Conservation (phyloP, 92 coral and sea anemone species). For the Metridium senile region DNA sequence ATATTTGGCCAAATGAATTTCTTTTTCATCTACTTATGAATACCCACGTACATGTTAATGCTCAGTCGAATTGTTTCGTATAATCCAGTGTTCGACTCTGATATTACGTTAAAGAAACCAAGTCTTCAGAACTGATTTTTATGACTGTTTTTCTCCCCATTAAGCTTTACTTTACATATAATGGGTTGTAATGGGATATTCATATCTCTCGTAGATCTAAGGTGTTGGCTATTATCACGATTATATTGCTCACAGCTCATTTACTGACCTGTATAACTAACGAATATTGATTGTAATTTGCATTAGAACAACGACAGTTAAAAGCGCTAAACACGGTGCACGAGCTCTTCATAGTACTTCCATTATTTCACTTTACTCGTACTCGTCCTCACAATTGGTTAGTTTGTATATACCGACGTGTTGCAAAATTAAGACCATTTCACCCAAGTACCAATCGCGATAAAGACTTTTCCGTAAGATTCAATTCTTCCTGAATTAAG, state of each 20-base stretch:
- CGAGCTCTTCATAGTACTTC: too few species aligned
- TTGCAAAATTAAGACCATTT: too few species aligned
- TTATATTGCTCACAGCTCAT: conserved; percentile 10
- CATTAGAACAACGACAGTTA: conserved; percentile 2
- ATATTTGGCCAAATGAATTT: not conserved
- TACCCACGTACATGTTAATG: not conserved
- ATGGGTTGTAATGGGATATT: conserved; percentile 6
- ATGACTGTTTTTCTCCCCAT: not conserved
- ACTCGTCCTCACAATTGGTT: too few species aligned
- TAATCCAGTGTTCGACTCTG: not conserved
- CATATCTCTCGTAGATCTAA: not conserved
- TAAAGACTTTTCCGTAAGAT: too few species aligned
- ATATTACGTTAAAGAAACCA: not conserved
- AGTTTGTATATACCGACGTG: too few species aligned
- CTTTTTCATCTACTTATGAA: not conserved
- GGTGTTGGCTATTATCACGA: conserved; percentile 19
- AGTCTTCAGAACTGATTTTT: not conserved
- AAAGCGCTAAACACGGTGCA: too few species aligned
- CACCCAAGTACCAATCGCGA: too few species aligned
- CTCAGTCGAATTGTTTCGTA: not conserved
- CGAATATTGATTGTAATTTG: not conserved
- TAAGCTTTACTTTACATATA: conserved; percentile 6
- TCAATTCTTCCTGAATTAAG: too few species aligned
- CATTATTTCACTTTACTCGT: too few species aligned
- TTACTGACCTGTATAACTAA: conserved; percentile 5